A percentile compares a stretch with the other conserved stretches of the same genome.
These are phyloP conservation scores for Drosophila kuntzei DNA, from an alignment of 2,888 invertebrate species.

Conservation along the genomic window DNA sequence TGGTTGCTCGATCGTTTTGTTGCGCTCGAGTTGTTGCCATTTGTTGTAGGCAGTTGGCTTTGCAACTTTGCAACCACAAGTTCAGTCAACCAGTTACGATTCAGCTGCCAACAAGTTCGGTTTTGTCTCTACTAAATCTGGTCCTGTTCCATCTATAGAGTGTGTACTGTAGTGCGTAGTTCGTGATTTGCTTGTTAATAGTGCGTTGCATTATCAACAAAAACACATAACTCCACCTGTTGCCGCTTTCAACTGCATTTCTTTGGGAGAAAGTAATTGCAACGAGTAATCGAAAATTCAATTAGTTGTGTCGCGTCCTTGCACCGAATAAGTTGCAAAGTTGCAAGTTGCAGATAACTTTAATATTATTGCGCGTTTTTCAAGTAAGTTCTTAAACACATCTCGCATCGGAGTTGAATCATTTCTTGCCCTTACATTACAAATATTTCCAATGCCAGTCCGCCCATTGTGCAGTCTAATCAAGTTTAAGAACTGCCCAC, in stretches of 20 bases:
- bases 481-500: slow-evolving; percentile 48
- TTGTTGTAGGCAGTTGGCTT: slow-evolving; percentile 34
- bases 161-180: slow-evolving; percentile 8
- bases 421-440: not conserved
- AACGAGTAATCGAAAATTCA: slow-evolving; percentile 20
- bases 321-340: slow-evolving; percentile 4
- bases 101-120: slow-evolving; percentile 70
- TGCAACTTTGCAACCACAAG: slow-evolving; percentile 48
- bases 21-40: slow-evolving; percentile 68
- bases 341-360: not conserved
- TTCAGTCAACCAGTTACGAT: slow-evolving; percentile 75
- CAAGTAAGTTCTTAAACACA: slow-evolving; percentile 5
- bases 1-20: slow-evolving; percentile 53
- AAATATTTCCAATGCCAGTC: slow-evolving; percentile 16
- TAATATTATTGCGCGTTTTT: not conserved
- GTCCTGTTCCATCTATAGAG: slow-evolving; percentile 11
- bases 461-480: slow-evolving; percentile 23
- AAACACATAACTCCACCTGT: not conserved
- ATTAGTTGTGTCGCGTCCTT: slow-evolving; percentile 29
- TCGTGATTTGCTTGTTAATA: slow-evolving; percentile 12
- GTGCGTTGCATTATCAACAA: slow-evolving; percentile 8
- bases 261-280: slow-evolving; percentile 52
- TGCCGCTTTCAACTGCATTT: slow-evolving; percentile 9
- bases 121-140: slow-evolving; percentile 24
- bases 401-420: not conserved